Base-by-base conservation (phyloP, 2,113 vertebrate genomes). In the Triplophysa rosa region DNA sequence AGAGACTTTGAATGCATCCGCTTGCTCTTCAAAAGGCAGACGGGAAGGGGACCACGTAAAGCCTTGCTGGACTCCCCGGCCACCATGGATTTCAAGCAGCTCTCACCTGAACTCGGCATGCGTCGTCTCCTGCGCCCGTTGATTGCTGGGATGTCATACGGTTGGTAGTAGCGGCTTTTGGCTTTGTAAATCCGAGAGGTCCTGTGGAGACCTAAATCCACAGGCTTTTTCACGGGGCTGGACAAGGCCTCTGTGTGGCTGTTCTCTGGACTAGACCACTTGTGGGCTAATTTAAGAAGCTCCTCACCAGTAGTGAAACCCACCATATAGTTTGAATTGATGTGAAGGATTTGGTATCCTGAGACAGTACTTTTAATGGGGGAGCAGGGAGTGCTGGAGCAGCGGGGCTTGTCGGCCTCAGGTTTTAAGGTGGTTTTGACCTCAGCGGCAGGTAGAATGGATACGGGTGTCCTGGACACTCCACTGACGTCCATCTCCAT, bases 251-350 rank as follows among this genome's bases (percentile, higher is more conserved):
- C 95, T 5, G 86, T 78, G 26, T 75, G 74, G 3, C 83, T 77
- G 85, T 93, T 95, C 47, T 97, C 95, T 2, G 88, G 88, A 66
- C 89, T 90, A 0, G 94, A 90, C 92, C 92, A 95, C 86, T 95
- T 94, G 63, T 94, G 93, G 79, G 97, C 96, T 84, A 98, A 88
- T 85, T 98, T 97, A 63, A 99, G 93, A 83, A 99, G 93, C 90
- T 98, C 96, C 86, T 97, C 95, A 0, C 97, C 96, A 3, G 97
- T 98, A 0, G 96, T 93, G 88, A 99, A 99, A 84, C 97, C 95
- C 47, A 99, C 95, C 85, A 99, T 86, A 80, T 96, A 99, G 91
- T 97, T 97, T 16, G 96, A 95, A 93, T 99, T 96, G 96, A 99
- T 97, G 88, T 96, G 97, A 74, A 99, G 95, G 84, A 98, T 97